Conservation (phyloP, 2,888 invertebrate genomes). For the Rhagonycha fulva region DNA sequence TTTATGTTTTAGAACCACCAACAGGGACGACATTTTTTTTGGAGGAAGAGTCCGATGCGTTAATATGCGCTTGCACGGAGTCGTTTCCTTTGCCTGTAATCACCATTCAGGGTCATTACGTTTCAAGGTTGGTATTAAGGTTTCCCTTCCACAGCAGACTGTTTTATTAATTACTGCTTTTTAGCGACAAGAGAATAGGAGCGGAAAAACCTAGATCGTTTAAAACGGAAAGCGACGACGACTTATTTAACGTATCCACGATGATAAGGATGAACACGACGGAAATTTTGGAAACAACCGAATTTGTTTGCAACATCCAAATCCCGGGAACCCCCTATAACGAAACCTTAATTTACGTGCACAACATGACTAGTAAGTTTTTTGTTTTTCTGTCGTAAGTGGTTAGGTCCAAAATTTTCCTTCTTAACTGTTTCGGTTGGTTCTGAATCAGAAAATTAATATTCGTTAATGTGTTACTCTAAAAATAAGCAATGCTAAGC, state of each 20-base stretch:
- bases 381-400: neutral
- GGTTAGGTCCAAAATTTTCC: neutral
- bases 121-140: slow-evolving; percentile 7
- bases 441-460: neutral
- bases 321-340: slow-evolving; percentile 67
- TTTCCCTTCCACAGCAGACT: neutral
- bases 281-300: slow-evolving; percentile 59
- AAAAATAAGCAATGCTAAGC: neutral
- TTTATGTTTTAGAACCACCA: slow-evolving; percentile 43
- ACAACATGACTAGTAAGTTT: slow-evolving; percentile 57
- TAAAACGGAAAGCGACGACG: slow-evolving; percentile 42
- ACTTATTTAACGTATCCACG: slow-evolving; percentile 62
- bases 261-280: slow-evolving; percentile 59
- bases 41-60: slow-evolving; percentile 50
- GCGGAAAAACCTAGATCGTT: slow-evolving; percentile 35
- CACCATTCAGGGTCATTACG: slow-evolving; percentile 3
- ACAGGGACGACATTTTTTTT: slow-evolving; percentile 39
- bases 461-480: neutral
- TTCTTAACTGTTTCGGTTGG: neutral
- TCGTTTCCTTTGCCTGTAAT: slow-evolving; percentile 62
- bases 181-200: slow-evolving; percentile 41
- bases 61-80: slow-evolving; percentile 62
- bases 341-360: slow-evolving; percentile 57
- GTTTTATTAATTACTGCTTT: slow-evolving; percentile 16
- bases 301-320: slow-evolving; percentile 65